Evolutionary conservation across 2,113 vertebrate species (phyloP).

Genomic region (Lagopus muta): DNA sequence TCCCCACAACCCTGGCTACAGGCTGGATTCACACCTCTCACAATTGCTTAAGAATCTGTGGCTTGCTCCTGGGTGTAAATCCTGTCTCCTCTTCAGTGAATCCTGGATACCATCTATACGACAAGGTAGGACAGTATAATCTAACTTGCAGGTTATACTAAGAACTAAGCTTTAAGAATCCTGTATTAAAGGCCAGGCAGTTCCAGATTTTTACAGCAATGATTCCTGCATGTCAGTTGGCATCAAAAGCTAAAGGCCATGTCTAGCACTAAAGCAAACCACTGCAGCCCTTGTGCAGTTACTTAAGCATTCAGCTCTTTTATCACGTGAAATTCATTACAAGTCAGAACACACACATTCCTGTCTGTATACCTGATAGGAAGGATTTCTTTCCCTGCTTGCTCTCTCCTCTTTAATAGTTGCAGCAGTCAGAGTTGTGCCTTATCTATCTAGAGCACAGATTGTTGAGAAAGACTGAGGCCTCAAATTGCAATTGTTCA

Average conservation of each 20-base stretch:
- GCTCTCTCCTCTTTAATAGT: background rate
- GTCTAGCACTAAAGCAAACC: background rate
- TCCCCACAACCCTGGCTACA: background rate
- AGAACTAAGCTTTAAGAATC: background rate
- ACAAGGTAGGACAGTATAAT: background rate
- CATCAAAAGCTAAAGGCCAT: background rate
- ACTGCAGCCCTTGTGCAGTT: background rate
- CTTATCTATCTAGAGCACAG: background rate
- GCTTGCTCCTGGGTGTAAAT: background rate
- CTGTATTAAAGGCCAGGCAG: background rate
- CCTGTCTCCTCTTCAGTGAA: background rate
- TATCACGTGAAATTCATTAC: background rate
- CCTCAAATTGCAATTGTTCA: background rate
- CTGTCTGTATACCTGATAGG: background rate
- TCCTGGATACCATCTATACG: background rate
- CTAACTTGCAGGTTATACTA: background rate
- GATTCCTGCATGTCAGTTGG: background rate
- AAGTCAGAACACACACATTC: background rate
- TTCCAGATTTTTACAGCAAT: background rate
- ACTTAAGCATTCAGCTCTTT: background rate
- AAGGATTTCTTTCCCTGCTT: background rate
- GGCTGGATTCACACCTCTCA: background rate
- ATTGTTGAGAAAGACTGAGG: background rate
- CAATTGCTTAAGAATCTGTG: background rate
- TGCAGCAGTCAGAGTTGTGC: background rate